Conservation (phyloP, 1,140 invertebrate species). For the Zelostemma sp. region DNA sequence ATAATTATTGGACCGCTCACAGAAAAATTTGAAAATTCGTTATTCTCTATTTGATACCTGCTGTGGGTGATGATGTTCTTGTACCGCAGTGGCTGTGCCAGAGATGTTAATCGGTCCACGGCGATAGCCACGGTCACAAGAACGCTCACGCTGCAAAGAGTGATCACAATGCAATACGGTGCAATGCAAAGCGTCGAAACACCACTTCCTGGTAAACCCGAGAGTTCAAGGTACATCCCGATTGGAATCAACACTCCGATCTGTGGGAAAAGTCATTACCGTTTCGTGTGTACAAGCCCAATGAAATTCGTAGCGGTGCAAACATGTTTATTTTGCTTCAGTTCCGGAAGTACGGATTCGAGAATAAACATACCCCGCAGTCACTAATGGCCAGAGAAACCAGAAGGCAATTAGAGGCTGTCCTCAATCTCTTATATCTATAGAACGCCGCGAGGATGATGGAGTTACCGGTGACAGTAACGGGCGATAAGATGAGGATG, state of each 20-base stretch:
- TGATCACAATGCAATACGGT: constrained; percentile 75
- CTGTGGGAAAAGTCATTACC: constrained; percentile 46
- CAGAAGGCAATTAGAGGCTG: constrained; percentile 81
- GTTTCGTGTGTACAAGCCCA: too few species aligned
- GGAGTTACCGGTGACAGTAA: constrained; percentile 73
- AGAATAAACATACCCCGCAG: constrained; percentile 72
- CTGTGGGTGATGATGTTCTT: constrained; percentile 76
- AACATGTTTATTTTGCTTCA: too few species aligned
- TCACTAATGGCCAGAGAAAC: constrained; percentile 81
- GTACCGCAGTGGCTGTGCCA: constrained; percentile 75
- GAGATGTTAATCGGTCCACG: constrained; percentile 75
- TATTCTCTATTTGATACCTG: too few species aligned
- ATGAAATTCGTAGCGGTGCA: too few species aligned
- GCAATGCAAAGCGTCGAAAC: constrained; percentile 70
- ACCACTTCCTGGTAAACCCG: constrained; percentile 61
- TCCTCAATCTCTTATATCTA: constrained; percentile 73
- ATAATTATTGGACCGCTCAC: too few species aligned
- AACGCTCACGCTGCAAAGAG: constrained; percentile 75
- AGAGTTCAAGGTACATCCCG: constrained; percentile 74
- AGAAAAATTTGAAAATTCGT: too few species aligned
- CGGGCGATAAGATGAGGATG: constrained; percentile 66
- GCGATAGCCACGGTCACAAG: constrained; percentile 77
- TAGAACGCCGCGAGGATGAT: constrained; percentile 74
- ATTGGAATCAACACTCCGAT: constrained; percentile 80
- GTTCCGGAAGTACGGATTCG: too few species aligned